Base-by-base conservation (phyloP, 2,888 invertebrate genomes). In the Hemicrepidius hirtus region DNA sequence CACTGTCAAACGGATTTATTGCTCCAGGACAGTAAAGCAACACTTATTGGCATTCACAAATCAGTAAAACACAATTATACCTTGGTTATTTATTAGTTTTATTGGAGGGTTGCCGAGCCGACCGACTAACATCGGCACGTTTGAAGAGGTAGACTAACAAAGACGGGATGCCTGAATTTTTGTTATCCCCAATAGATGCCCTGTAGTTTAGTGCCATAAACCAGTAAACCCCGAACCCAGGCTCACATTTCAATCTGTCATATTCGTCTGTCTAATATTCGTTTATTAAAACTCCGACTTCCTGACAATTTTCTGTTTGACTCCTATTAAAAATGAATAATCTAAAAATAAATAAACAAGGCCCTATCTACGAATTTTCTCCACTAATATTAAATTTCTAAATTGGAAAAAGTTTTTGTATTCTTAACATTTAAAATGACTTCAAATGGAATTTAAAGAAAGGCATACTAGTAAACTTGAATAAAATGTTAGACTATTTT, bases 11-110 rank as follows among this genome's bases (percentile, higher is more conserved):
- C 74, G 80, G 76, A 82, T 83, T 82, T 83, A 80, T 81, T 75
- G 75, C 78, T 73, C 50, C 66, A 60, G 78, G 76, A 79, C 76
- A 77, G 79, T 79, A 81, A 80, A 80, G 78, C 75, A 73, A 76
- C 78, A 77, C 81, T 80, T 80, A 82, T 81, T 80, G 80, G 78
- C 80, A 77, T 79, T 81, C 81, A 80, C 80, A 81, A 82, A 83
- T 83, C 82, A 82, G 82, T 81, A 82, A 81, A 82, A 81, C 80
- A 80, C 82, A 81, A 82, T 83, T 82, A 82, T 80, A 80, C 79
- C 80, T 80, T 76, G 74, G 80, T 79, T 80, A 79, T 82, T 81
- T 78, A 80, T 80, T 78, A 75, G 76, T 75, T 82, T 80, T 81
- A 80, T 82, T 81, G 79, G 78, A 76, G 74, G 76, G 76, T 57